Base-by-base conservation (phyloP, 2,113 vertebrate genomes). In the Lichenostomus cassidix region DNA sequence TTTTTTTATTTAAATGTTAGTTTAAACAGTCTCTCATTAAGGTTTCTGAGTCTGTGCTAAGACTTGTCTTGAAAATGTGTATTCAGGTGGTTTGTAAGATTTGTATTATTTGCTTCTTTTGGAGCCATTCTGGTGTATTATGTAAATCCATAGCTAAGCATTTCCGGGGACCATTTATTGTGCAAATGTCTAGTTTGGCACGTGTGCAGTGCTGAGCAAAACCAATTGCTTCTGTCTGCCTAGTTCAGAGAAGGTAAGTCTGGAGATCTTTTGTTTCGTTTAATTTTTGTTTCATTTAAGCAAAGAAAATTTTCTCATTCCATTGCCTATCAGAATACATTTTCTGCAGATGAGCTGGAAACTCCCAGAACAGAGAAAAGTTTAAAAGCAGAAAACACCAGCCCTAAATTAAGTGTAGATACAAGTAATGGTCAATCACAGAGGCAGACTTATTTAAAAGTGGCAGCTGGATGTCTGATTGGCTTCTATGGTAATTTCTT, bases 51-150 rank as follows among this genome's bases (percentile, higher is more conserved):
- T 47, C 27, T 85, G 35, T 77, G 73, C 85, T 92, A 77, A 83
- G 76, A 53, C 44, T 85, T 83, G 71, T 96, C 83, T 90, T 68
- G 60, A 79, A 95, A 92, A 84, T 92, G 62, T 92, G 85, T 92
- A 93, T 92, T 91, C 64, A 93, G 92, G 93, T 95, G 76, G 56
- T 94, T 90, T 93, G 52, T 86, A 89, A 95, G 96, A 95, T 97
- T 96, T 96, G 93, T 96, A 86, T 95, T 95, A 95, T 96, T 96
- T 97, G 92, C 79, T 93, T 95, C 76, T 96, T 95, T 81, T 91
- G 94, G 96, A 96, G 94, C 85, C 95, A 29, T 95, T 90, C 93
- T 95, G 47, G 64, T 92, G 47, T 89, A 75, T 93, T 88, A 86
- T 92, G 90, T 95, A 97, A 96, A 96, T 96, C 88, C 95, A 92